Percentiles rank a stretch among this genome's conserved stretches.
Evolutionary conservation across 1,140 invertebrate species (phyloP).

Genomic region (Drosophila trapezifrons): DNA sequence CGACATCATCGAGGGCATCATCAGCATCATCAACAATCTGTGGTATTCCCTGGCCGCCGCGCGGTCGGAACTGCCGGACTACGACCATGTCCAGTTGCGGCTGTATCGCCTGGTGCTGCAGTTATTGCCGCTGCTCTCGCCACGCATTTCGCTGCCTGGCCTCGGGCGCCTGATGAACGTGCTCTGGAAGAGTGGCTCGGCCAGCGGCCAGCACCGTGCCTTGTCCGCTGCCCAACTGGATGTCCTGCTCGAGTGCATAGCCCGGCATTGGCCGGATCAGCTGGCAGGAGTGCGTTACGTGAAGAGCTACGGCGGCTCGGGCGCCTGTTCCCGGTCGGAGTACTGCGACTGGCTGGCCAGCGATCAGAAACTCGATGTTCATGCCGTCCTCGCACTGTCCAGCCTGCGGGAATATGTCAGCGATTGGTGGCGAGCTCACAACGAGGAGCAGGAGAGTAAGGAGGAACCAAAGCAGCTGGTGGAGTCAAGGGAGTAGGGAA

Average conservation of each 20-base stretch:
- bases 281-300: conserved; percentile 56
- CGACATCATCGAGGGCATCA: conserved; percentile 79
- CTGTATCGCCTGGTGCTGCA: conserved; percentile 63
- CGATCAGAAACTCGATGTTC: conserved; percentile 54
- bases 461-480: neutral
- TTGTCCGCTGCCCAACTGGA: conserved; percentile 51
- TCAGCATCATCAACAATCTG: conserved; percentile 79
- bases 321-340: conserved; percentile 40
- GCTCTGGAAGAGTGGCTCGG: conserved; percentile 60
- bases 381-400: conserved; percentile 59
- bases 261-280: conserved; percentile 62
- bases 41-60: conserved; percentile 74
- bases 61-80: conserved; percentile 59
- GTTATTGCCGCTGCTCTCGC: conserved; percentile 63
- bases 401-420: conserved; percentile 67
- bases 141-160: conserved; percentile 56
- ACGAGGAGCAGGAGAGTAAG: neutral
- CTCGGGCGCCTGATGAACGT: conserved; percentile 73
- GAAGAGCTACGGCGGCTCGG: conserved; percentile 62
- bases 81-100: conserved; percentile 53
- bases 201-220: conserved; percentile 39
- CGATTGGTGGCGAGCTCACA: conserved; percentile 62
- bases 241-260: conserved; percentile 60
- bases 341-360: conserved; percentile 62
- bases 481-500: conserved; percentile 1